These are phyloP conservation scores for Platorchestia sp. DNA, from an alignment of 1,140 invertebrate genomes.

Conservation along the genomic window DNA sequence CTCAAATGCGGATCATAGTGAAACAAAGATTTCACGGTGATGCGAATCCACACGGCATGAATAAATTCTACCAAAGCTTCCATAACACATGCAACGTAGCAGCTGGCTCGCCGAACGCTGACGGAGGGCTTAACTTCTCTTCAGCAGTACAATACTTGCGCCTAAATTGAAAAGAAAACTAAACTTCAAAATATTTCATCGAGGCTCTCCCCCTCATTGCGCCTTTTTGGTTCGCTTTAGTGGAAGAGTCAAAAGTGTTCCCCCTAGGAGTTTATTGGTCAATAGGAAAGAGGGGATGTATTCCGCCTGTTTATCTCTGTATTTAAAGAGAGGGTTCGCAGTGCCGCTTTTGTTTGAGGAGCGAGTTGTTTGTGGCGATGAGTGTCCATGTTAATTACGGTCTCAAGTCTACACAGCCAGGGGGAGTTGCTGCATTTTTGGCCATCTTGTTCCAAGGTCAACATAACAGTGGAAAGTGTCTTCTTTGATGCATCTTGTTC, in stretches of 20 bases:
- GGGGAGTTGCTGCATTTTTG: neutral
- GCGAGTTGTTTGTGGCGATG: neutral
- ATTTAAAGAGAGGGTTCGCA: neutral
- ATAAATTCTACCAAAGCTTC: no score
- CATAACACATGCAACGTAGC: neutral
- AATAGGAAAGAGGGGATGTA: neutral
- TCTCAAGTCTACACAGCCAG: neutral
- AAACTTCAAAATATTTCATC: neutral
- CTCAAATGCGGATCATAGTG: no score
- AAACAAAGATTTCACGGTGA: no score
- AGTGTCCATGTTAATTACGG: neutral
- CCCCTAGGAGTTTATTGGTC: neutral
- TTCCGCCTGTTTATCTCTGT: neutral
- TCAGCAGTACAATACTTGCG: neutral
- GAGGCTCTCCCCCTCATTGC: neutral
- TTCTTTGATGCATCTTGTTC: neutral
- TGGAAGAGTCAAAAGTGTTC: neutral
- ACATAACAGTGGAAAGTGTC: neutral
- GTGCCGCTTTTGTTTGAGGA: neutral
- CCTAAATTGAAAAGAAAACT: neutral
- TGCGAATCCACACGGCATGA: no score
- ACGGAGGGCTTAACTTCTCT: neutral
- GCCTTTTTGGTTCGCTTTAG: neutral
- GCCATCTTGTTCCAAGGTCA: neutral
- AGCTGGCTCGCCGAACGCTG: neutral